Conservation (phyloP, 2,113 vertebrate species). For the Bufo bufo region DNA sequence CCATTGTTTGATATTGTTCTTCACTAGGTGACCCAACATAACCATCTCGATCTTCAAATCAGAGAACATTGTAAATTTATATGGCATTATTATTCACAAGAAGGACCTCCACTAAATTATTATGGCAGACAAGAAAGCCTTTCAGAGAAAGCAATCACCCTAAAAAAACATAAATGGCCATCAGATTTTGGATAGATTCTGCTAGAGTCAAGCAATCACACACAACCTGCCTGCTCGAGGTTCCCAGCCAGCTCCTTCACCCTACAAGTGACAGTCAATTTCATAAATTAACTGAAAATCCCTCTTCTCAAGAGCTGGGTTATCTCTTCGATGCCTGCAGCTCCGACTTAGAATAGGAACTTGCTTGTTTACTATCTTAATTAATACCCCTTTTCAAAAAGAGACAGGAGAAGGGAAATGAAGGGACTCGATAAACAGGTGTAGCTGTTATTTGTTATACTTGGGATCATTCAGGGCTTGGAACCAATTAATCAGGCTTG, state of each 20-base stretch:
- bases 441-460: constrained; percentile 70
- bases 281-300: constrained; percentile 84
- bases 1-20: neutral
- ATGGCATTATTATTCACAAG: neutral
- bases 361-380: constrained; percentile 83
- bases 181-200: constrained; percentile 68
- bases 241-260: constrained; percentile 73
- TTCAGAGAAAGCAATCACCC: neutral
- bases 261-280: constrained; percentile 75
- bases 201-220: constrained; percentile 75
- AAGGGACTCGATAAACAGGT: constrained; percentile 80
- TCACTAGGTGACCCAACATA: neutral
- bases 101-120: neutral
- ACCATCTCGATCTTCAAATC: neutral
- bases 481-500: constrained; percentile 78
- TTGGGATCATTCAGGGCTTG: constrained; percentile 70
- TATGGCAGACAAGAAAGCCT: neutral
- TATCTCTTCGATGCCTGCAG: constrained; percentile 85
- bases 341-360: constrained; percentile 80
- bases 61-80: neutral
- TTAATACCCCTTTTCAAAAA: constrained; percentile 78
- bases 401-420: constrained; percentile 73
- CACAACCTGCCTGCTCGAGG: constrained; percentile 78
- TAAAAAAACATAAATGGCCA: constrained; percentile 55
- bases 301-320: constrained; percentile 82